Conservation (phyloP, 2,113 vertebrate species). For the Paralichthys olivaceus region DNA sequence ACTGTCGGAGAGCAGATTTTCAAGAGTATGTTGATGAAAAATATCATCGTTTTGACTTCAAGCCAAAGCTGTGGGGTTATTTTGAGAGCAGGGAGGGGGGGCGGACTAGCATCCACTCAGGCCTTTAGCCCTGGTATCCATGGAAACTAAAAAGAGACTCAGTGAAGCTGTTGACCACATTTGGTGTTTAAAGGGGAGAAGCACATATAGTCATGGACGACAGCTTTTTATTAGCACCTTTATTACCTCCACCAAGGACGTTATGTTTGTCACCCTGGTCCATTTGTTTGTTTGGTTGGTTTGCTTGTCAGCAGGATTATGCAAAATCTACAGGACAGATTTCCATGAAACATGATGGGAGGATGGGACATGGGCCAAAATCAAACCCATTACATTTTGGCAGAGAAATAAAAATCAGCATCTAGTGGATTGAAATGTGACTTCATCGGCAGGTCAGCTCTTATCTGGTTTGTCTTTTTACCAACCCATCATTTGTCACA, state of each 20-base stretch:
- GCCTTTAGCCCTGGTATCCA: conserved; percentile 52
- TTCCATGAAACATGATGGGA: background rate
- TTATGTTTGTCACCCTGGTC: background rate
- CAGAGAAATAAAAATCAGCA: no score
- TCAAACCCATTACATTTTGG: background rate
- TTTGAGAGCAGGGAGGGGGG: background rate
- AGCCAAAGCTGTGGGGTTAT: conserved; percentile 15
- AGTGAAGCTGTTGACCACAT: conserved; percentile 40
- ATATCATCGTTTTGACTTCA: conserved; percentile 19
- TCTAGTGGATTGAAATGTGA: no score
- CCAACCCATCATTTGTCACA: no score
- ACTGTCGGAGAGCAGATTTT: background rate
- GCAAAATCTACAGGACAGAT: background rate
- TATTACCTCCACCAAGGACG: background rate
- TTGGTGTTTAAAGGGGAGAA: conserved; percentile 16
- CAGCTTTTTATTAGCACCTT: conserved; percentile 40
- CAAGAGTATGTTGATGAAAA: background rate
- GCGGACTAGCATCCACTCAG: conserved; percentile 20
- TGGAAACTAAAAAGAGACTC: conserved; percentile 63
- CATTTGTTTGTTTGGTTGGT: background rate
- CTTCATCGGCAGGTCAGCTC: no score
- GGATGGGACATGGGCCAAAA: background rate
- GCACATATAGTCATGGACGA: conserved; percentile 12
- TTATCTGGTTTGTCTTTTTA: no score
- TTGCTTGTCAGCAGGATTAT: no score